Evolutionary conservation across 2,888 invertebrate species (phyloP).

Genomic region (Scaptomyza polygonia): DNA sequence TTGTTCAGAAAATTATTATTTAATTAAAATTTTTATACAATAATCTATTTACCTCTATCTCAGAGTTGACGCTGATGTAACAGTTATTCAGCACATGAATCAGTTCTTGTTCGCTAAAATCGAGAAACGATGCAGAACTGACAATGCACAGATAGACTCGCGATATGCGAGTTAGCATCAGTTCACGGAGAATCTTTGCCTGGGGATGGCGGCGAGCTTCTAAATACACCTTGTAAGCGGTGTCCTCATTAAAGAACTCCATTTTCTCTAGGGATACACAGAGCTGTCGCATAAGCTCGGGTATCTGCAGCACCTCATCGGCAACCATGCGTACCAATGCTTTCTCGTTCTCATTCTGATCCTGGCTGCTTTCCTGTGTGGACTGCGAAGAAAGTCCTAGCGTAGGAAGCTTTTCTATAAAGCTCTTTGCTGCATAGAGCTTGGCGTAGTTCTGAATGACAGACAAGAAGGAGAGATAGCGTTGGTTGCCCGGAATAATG

Average conservation of each 20-base stretch:
- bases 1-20: neutral
- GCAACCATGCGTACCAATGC: conserved; percentile 52
- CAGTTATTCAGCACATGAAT: conserved; percentile 59
- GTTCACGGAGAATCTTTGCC: conserved; percentile 58
- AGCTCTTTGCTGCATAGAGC: conserved; percentile 56
- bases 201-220: conserved; percentile 60
- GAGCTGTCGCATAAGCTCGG: conserved; percentile 56
- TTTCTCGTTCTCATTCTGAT: conserved; percentile 14
- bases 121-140: conserved; percentile 61
- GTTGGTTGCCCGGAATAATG: conserved; percentile 56
- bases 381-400: conserved; percentile 16
- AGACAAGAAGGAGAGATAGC: conserved; percentile 52
- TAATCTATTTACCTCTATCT: conserved; percentile 53
- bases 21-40: neutral
- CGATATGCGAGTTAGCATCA: conserved; percentile 66
- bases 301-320: conserved; percentile 61
- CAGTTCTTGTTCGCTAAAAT: conserved; percentile 58
- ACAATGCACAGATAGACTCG: conserved; percentile 63
- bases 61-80: conserved; percentile 65
- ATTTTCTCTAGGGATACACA: conserved; percentile 59
- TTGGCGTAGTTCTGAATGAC: conserved; percentile 64
- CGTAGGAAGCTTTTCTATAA: conserved; percentile 59
- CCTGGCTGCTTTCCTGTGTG: neutral
- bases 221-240: conserved; percentile 62
- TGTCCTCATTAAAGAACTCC: conserved; percentile 69